Base-by-base conservation (phyloP, 2,797 vertebrate genomes). In the Dryobates pubescens region DNA sequence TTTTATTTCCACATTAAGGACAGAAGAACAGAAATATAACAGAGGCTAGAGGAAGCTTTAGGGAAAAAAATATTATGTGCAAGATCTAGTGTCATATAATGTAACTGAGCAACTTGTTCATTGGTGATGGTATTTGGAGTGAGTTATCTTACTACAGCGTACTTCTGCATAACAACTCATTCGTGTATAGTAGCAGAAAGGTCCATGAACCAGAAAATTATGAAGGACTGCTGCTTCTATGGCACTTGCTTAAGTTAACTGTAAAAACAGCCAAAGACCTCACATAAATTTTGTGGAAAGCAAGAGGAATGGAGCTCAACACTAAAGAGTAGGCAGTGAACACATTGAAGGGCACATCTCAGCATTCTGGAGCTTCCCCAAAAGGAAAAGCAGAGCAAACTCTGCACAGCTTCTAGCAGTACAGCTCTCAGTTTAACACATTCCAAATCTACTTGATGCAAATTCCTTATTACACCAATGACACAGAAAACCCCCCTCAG, bases 101-200 rank as follows among this genome's bases (percentile, higher is more conserved):
- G 64, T 63, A 94, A 87, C 20, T 32, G 85, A 93, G 67, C 54
- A 86, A 58, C 56, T 83, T 83, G 75, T 89, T 93, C 57, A 68
- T 41, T 51, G 59, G 57, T 68, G 83, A 76, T 15, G 57, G 82
- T 36, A 34, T 5, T 27, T 73, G 63, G 79, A 86, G 63, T 67
- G 87, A 93, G 73, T 49, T 67, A 83, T 8, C 34, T 43, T 17
- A 45, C 63, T 32, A 24, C 34, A 77, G 62, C 14, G 32, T 41
- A 24, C 36, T 49, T 61, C 69, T 89, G 73, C 58, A 24, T 6
- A 68, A 75, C 72, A 83, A 17, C 76, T 75, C 27, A 13, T 62
- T 72, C 4, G 0, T 74, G 38, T 29, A 22, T n/a, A 56, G 56
- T 5, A 63, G 45, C 34, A 62, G 67, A 67, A 54, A 0, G 5